phyloP scores from a whole-genome alignment of 2,888 invertebrate genomes.

The Heteropelma amictum region DNA sequence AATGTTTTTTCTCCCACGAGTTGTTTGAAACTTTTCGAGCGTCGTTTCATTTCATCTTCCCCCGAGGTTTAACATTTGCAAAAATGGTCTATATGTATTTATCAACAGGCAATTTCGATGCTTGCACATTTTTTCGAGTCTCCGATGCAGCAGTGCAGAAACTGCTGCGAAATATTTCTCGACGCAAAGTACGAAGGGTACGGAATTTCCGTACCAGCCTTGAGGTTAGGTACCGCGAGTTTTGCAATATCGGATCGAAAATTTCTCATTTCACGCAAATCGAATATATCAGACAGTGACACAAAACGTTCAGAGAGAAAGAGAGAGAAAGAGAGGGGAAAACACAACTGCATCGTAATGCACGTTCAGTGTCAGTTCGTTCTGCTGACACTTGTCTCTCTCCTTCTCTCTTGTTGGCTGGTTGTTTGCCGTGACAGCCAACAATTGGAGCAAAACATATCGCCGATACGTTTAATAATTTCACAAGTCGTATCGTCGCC shows the following conservation, averaged over 20 bases:
- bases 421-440: constrained; percentile 59
- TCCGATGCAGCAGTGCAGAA: too few species aligned
- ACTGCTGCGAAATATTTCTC: neutral
- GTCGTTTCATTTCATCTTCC: too few species aligned
- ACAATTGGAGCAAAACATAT: constrained; percentile 38
- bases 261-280: constrained; percentile 53
- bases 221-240: constrained; percentile 19
- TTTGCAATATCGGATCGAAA: too few species aligned
- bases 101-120: too few species aligned
- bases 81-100: too few species aligned
- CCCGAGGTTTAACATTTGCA: neutral
- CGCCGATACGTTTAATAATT: neutral
- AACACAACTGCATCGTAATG: constrained; percentile 5
- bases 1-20: too few species aligned
- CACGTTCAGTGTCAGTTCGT: constrained; percentile 45
- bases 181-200: neutral
- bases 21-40: too few species aligned
- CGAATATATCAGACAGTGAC: constrained; percentile 28
- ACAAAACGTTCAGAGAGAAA: too few species aligned
- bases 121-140: neutral
- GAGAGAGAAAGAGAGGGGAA: too few species aligned
- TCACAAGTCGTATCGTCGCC: neutral
- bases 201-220: constrained; percentile 44
- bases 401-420: too few species aligned
- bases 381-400: too few species aligned